Evolutionary conservation across 2,113 vertebrate genomes (phyloP).

Genomic region (Hemibagrus wyckioides): DNA sequence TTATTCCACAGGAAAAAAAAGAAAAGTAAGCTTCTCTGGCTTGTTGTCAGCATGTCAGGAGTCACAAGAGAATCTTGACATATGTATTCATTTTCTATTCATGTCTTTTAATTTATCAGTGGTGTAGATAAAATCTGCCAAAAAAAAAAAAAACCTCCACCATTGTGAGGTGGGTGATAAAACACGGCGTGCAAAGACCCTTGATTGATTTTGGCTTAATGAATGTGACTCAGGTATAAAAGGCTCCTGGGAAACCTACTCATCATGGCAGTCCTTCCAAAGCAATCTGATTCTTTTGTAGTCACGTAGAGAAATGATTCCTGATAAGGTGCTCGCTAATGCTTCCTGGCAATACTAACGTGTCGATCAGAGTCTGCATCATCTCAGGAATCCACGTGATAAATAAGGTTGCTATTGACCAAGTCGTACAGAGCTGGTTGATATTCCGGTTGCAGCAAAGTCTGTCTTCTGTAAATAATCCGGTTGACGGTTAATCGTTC

Average conservation of each 20-base stretch:
- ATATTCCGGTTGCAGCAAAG: neutral
- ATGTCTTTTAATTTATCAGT: slow-evolving; percentile 50
- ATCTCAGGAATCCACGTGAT: slow-evolving; percentile 4
- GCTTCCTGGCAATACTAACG: slow-evolving; percentile 29
- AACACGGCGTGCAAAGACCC: slow-evolving; percentile 14
- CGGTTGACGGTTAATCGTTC: slow-evolving; percentile 40
- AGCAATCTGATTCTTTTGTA: slow-evolving; percentile 21
- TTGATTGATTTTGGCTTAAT: slow-evolving; percentile 49
- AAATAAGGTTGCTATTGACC: slow-evolving; percentile 17
- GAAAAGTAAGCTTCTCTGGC: slow-evolving; percentile 5
- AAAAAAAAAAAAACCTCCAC: neutral
- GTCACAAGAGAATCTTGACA: slow-evolving; percentile 45
- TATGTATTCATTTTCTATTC: slow-evolving; percentile 50
- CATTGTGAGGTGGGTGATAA: slow-evolving; percentile 31
- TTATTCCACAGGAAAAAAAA: slow-evolving; percentile 33
- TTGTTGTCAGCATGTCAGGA: slow-evolving; percentile 46
- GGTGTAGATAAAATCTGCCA: slow-evolving; percentile 42
- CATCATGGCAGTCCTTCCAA: slow-evolving; percentile 39
- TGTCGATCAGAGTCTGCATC: slow-evolving; percentile 23
- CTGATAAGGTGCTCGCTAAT: slow-evolving; percentile 30
- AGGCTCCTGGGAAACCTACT: slow-evolving; percentile 35
- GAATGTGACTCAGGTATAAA: slow-evolving; percentile 47
- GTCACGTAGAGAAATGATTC: slow-evolving; percentile 42
- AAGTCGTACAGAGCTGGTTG: neutral
- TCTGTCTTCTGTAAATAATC: slow-evolving; percentile 23